A percentile compares a stretch with the other conserved stretches of the same genome.
Conservation (phyloP, 2,888 invertebrate genomes). For the Orchesella flavescens region DNA sequence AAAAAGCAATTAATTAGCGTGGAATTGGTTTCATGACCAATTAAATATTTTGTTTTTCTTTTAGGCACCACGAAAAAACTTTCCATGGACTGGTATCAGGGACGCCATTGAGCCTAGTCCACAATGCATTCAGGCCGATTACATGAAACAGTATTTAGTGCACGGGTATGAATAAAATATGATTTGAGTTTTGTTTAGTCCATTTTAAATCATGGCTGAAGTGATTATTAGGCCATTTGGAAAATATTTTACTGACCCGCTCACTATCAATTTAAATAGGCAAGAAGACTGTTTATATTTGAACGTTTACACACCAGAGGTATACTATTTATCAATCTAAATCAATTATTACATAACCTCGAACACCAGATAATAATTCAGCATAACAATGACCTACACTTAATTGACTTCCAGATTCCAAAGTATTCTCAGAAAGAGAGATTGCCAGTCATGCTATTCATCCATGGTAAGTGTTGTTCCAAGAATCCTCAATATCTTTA, state of each 20-base stretch:
- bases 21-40: neutral
- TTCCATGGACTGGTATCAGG: constrained; percentile 65
- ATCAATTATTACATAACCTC: too few relatives aligned
- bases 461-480: constrained; percentile 56
- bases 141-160: constrained; percentile 66
- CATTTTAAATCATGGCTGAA: neutral
- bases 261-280: constrained; percentile 32
- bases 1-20: neutral
- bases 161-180: constrained; percentile 30
- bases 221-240: neutral
- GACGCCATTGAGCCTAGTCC: constrained; percentile 68
- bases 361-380: neutral
- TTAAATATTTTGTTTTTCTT: too few relatives aligned
- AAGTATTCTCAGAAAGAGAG: constrained; percentile 12
- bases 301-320: constrained; percentile 61
- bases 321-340: neutral
- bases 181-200: neutral
- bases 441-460: constrained; percentile 69
- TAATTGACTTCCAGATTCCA: neutral
- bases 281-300: constrained; percentile 69
- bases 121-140: constrained; percentile 70
- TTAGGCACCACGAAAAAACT: constrained; percentile 64
- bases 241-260: neutral
- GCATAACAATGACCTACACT: constrained; percentile 30
- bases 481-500: neutral